Conservation (phyloP, 1,140 invertebrate species). For the Andrena cerasifolii region DNA sequence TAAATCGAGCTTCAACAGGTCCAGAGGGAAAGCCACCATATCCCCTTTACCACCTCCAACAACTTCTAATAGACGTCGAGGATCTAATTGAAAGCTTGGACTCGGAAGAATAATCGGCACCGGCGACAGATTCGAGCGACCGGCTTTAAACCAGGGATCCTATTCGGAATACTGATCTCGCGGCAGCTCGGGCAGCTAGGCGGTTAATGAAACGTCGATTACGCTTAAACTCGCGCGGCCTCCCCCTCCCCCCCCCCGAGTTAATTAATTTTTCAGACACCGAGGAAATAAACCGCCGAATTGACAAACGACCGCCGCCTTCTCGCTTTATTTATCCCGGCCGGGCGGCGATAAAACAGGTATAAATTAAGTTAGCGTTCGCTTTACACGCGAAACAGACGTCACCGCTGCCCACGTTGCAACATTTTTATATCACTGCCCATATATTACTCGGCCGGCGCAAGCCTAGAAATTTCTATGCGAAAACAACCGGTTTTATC, state of each 20-base stretch:
- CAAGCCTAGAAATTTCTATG: conserved; percentile 2
- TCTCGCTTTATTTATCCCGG: conserved; percentile 2
- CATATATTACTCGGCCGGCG: conserved; percentile 13
- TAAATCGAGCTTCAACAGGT: no score
- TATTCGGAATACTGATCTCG: background rate
- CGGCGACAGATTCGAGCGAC: background rate
- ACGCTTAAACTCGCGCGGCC: background rate
- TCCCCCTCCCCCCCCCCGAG: no score
- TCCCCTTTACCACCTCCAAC: no score
- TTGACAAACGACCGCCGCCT: conserved; percentile 24
- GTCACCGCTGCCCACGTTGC: background rate
- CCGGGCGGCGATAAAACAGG: conserved; percentile 18
- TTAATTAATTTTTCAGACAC: conserved; percentile 9
- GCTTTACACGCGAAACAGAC: conserved; percentile 26
- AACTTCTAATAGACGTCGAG: background rate
- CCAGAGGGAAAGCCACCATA: no score
- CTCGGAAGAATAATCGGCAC: background rate
- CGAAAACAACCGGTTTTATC: conserved; percentile 33
- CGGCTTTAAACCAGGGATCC: background rate
- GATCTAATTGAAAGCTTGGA: background rate
- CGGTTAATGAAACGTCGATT: conserved; percentile 9
- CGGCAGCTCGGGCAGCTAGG: background rate
- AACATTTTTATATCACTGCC: background rate
- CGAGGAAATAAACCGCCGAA: background rate
- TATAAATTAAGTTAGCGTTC: conserved; percentile 33